Evolutionary conservation across 2,888 invertebrate species (phyloP).

Genomic region (Augochlorella aurata): DNA sequence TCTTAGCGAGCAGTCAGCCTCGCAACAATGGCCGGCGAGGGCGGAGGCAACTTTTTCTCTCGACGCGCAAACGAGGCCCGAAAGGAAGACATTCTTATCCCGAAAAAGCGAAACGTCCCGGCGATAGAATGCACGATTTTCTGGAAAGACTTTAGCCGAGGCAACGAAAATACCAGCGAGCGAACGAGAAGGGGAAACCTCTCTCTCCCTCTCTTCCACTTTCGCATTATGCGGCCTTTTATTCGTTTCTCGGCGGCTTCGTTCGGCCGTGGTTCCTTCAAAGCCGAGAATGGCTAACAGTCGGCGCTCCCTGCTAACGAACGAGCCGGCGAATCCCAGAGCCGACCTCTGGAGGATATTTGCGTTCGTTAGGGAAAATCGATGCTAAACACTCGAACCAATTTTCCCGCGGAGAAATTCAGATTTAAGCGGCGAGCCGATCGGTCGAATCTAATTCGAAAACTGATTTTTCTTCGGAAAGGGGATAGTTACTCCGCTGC

Average conservation of each 20-base stretch:
- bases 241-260: constrained; percentile 36
- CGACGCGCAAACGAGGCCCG: constrained; percentile 14
- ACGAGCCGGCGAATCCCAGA: constrained; percentile 31
- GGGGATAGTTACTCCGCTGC: neutral
- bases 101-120: constrained; percentile 23
- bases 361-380: constrained; percentile 35
- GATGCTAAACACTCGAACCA: constrained; percentile 29
- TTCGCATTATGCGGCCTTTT: constrained; percentile 36
- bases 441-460: constrained; percentile 2
- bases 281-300: constrained; percentile 41
- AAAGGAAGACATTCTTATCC: constrained; percentile 46
- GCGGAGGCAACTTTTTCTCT: constrained; percentile 6
- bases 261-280: constrained; percentile 37
- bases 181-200: neutral
- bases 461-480: constrained; percentile 12
- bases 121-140: constrained; percentile 41
- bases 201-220: constrained; percentile 19
- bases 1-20: constrained; percentile 23
- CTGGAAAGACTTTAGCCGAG: constrained; percentile 40
- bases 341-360: constrained; percentile 26
- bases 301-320: constrained; percentile 48
- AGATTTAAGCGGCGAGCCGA: neutral
- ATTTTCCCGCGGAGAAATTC: constrained; percentile 1
- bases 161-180: constrained; percentile 5
- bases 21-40: constrained; percentile 27